Evolutionary conservation across 2,888 invertebrate genomes (phyloP), one percentile per base, ranked within the genome.

Genomic region (Chrysopilus asiliformis): DNA sequence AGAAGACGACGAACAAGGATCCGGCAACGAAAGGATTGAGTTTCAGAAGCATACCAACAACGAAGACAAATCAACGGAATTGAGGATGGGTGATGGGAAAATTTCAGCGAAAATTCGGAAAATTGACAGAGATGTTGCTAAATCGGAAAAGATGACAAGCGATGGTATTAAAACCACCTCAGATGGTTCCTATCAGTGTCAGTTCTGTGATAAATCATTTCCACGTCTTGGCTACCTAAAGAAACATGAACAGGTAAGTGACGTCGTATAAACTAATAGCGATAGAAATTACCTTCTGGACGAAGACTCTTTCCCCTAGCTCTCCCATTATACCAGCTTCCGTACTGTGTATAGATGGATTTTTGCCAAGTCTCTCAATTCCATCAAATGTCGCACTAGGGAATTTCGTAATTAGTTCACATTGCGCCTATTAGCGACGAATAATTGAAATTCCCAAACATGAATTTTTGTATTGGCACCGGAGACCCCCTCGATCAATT

Each of bases 161-260:
- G 59, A 60, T 38, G 53, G 59, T 50, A 58, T 60, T 59, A 60
- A 38, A 37, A 44, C 47, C 41, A 45, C 45, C 46, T 54, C 57
- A 53, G 70, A 74, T 60, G 81, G 86, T 46, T 87, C 87, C 43
- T 85, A 87, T 70, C 79, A 82, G 56, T 90, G 89, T 66, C 83
- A 83, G 65, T 89, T 84, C 68, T 91, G 90, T 68, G 84, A 89
- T 57, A 83, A 86, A 62, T 84, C 87, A 47, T 90, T 89, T 66
- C 81, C 87, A 13, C 72, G 86, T 49, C 76, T 83, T 47, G 82
- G 82, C 45, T 83, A 84, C 60, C 73, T 90, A 50, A 86, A 86
- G 67, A 82, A 86, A 65, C 90, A 90, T 70, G 86, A 90, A 65
- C 89, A 89, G 82, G 89, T 89, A 64, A 57, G 66, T 53, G 31